Base-by-base conservation (phyloP, 2,113 vertebrate genomes). In the Oenanthe melanoleuca region DNA sequence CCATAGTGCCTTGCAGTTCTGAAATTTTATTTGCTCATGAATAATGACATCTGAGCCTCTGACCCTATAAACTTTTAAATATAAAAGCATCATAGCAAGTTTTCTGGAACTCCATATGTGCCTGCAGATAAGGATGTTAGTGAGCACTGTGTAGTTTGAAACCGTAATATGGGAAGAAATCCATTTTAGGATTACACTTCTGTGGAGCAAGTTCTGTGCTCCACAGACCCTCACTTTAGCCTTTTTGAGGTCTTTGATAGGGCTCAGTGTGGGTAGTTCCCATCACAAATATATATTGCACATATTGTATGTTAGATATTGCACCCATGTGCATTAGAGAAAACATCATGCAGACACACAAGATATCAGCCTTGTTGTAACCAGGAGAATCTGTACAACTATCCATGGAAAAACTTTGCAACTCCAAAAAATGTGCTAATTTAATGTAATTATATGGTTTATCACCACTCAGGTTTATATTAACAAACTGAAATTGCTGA, bases 91-190 rank as follows among this genome's bases (percentile, higher is more conserved):
- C 75, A 65, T 57, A 66, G 63, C 52, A 61, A 63, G 74, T 93
- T 89, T 50, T 77, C 78, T 86, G 74, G 78, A 81, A 47, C 71
- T 92, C 89, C 85, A 47, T 94, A 52, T 96, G 89, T 89, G 87
- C 84, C 59, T 85, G 26, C 34, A 87, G 91, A 95, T 89, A 97
- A 95, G 84, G 74, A 77, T 6, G 24, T 65, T 45, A 50, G 53
- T 44, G 81, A 89, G 70, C 12, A 16, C 59, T 73, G 50, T 70
- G 81, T 29, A 38, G 74, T 61, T 80, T 82, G 37, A 91, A 47
- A 88, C 34, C 6, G 6, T 83, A 80, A 88, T 63, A 15, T 37
- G 37, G 74, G 56, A 91, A 88, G 34, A 88, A 89, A 95, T 94
- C 34, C 66, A 63, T 61, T 95, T 91, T 44, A 53, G 74, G 79